These are phyloP conservation scores for Notechis scutatus DNA, from an alignment of 2,113 vertebrate genomes.

Conservation along the genomic window DNA sequence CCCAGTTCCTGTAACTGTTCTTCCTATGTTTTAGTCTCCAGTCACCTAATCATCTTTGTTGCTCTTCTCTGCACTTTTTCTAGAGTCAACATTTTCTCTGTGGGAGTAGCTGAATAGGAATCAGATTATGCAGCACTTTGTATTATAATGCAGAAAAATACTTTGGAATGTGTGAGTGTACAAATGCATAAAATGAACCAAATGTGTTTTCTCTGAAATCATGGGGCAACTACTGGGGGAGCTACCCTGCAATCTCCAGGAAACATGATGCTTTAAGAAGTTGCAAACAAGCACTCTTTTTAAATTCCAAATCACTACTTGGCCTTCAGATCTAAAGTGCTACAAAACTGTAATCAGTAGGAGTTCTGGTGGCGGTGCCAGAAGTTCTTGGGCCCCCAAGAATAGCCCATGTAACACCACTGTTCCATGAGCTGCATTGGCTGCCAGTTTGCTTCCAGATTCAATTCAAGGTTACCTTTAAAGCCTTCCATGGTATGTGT, in stretches of 20 bases:
- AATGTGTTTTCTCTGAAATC: neutral
- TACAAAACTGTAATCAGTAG: neutral
- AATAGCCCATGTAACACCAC: neutral
- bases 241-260: neutral
- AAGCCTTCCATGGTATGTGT: neutral
- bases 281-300: neutral
- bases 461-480: neutral
- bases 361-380: fast-evolving
- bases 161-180: neutral
- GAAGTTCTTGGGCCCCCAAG: neutral
- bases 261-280: neutral
- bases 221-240: neutral
- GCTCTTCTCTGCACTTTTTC: no score
- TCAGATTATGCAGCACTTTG: neutral
- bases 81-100: neutral
- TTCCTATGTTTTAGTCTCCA: no score
- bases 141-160: neutral
- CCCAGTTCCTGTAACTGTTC: no score
- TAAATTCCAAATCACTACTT: neutral
- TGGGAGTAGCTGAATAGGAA: neutral
- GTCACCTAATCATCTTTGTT: no score
- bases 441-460: neutral
- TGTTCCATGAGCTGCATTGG: neutral
- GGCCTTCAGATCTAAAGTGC: neutral
- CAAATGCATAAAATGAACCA: neutral